Evolutionary conservation across 2,888 invertebrate species (phyloP).

Genomic region (Ennomos erosarius): DNA sequence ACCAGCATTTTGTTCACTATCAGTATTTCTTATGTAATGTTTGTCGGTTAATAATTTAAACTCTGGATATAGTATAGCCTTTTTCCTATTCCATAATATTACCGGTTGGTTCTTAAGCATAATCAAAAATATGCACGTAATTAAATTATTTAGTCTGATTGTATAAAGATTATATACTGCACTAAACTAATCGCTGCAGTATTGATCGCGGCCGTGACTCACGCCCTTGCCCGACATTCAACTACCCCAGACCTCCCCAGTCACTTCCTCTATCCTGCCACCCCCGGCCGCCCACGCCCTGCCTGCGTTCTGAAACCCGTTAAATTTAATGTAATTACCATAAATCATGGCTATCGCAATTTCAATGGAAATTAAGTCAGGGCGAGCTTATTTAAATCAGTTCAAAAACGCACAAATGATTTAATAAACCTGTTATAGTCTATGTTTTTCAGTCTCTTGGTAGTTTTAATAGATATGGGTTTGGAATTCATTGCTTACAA

Average conservation of each 20-base stretch:
- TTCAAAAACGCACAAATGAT: constrained; percentile 5
- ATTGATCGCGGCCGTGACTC: constrained; percentile 83
- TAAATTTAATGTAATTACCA: constrained; percentile 41
- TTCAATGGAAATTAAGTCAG: constrained; percentile 33
- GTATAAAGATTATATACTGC: constrained; percentile 17
- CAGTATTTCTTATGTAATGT: too few species aligned
- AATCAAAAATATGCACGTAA: too few species aligned
- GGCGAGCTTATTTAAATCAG: constrained; percentile 23
- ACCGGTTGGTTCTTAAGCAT: too few species aligned
- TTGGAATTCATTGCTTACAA: too few species aligned
- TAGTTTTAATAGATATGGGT: too few species aligned
- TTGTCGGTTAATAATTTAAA: too few species aligned
- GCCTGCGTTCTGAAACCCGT: constrained; percentile 56
- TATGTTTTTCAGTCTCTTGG: neutral
- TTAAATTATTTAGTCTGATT: neutral
- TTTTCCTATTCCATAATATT: too few species aligned
- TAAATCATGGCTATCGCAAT: constrained; percentile 36
- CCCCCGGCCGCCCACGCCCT: constrained; percentile 43
- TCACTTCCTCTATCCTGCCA: constrained; percentile 45
- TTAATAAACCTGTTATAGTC: neutral
- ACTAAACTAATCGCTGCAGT: constrained; percentile 60
- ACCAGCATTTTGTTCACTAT: too few species aligned
- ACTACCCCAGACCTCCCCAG: constrained; percentile 61
- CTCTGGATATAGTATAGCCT: too few species aligned
- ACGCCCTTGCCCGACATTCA: constrained; percentile 85